phyloP scores from a whole-genome alignment of 2,888 invertebrate genomes.

The Stenurella melanura region DNA sequence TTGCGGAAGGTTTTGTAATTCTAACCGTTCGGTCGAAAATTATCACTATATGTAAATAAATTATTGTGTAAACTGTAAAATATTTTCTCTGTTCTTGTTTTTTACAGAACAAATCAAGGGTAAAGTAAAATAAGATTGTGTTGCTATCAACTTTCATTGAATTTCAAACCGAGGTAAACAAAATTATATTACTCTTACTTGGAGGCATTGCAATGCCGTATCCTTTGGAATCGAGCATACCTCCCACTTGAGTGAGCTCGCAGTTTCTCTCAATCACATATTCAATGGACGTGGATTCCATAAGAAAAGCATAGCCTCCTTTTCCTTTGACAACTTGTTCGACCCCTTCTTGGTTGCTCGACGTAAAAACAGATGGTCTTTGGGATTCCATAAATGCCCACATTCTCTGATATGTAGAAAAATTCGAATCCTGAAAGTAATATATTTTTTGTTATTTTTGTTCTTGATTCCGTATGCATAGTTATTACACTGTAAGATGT shows the following conservation, averaged over 20 bases:
- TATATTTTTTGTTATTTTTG: too few relatives aligned
- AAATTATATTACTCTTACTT: constrained; percentile 78
- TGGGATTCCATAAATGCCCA: constrained; percentile 96
- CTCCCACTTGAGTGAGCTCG: constrained; percentile 92
- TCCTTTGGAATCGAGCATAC: constrained; percentile 94
- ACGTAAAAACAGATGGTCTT: constrained; percentile 89
- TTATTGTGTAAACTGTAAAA: too few relatives aligned
- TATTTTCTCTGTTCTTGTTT: too few relatives aligned
- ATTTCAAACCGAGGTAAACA: neutral
- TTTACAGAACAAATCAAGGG: neutral
- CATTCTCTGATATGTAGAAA: constrained; percentile 95
- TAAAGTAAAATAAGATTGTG: neutral
- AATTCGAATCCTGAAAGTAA: constrained; percentile 88
- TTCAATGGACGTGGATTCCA: constrained; percentile 98
- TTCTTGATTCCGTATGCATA: too few relatives aligned
- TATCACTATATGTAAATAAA: too few relatives aligned
- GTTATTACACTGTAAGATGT: too few relatives aligned
- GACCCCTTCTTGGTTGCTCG: constrained; percentile 92
- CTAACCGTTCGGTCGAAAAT: too few relatives aligned
- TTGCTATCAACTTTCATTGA: neutral
- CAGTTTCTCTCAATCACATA: constrained; percentile 94
- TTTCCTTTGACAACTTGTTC: constrained; percentile 90
- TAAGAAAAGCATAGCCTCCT: constrained; percentile 94
- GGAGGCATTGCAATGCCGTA: constrained; percentile 97
- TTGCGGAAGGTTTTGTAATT: too few relatives aligned